Evolutionary conservation across 2,113 vertebrate species (phyloP).

Genomic region (Hypanus sabinus): DNA sequence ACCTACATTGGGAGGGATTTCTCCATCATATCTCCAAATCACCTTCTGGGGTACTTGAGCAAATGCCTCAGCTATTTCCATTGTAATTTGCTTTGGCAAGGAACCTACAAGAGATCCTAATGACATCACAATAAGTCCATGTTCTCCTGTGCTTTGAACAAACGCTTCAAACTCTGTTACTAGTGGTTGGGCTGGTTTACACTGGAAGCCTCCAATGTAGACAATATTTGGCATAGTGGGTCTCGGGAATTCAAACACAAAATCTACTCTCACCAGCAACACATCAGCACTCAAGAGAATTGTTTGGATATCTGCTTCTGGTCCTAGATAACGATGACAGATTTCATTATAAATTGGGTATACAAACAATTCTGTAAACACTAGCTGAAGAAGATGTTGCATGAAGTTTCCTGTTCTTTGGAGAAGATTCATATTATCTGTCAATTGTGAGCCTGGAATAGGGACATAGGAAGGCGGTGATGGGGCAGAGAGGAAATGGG

Average conservation of each 20-base stretch:
- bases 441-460: constrained; percentile 38
- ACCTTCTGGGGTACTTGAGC: constrained; percentile 61
- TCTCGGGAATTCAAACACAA: constrained; percentile 8
- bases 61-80: constrained; percentile 37
- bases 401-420: constrained; percentile 50
- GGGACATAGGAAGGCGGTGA: constrained; percentile 61
- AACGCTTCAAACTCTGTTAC: constrained; percentile 58
- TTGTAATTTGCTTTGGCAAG: constrained; percentile 54
- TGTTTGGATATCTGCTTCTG: constrained; percentile 50
- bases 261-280: constrained; percentile 1
- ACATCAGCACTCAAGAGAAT: constrained; percentile 49
- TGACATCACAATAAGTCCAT: constrained; percentile 61
- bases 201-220: constrained; percentile 44
- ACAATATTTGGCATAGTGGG: constrained; percentile 24
- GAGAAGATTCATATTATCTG: constrained; percentile 51
- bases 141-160: constrained; percentile 58
- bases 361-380: constrained; percentile 42
- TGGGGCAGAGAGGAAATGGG: constrained; percentile 53
- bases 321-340: constrained; percentile 49
- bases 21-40: constrained; percentile 56
- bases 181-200: constrained; percentile 52
- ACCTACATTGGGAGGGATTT: constrained; percentile 51
- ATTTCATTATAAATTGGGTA: constrained; percentile 51
- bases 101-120: constrained; percentile 54
- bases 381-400: constrained; percentile 43